Conservation (phyloP, 2,888 invertebrate genomes). For the Ariolimax columbianus region DNA sequence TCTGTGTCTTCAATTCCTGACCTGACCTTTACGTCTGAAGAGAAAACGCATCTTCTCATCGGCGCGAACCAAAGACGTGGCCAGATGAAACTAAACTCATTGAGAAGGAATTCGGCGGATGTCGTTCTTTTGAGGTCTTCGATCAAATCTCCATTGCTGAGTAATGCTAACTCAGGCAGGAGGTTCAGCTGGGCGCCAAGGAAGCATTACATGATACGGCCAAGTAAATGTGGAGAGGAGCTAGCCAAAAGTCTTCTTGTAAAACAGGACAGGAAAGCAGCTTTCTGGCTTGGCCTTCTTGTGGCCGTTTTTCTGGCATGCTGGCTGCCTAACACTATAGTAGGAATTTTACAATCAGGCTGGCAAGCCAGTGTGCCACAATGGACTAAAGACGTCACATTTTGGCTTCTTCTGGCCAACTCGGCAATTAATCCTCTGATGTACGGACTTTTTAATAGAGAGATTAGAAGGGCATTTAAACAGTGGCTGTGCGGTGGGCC, state of each 20-base stretch:
- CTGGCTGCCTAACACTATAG: conserved; percentile 67
- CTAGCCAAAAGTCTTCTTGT: conserved; percentile 66
- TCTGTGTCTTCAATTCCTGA: conserved; percentile 36
- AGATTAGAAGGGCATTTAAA: conserved; percentile 58
- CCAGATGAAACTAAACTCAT: background rate
- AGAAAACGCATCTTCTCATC: background rate
- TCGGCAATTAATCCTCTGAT: conserved; percentile 69
- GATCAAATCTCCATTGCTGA: background rate
- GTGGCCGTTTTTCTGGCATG: conserved; percentile 68
- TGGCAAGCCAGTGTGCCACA: conserved; percentile 57
- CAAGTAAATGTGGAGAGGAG: conserved; percentile 60
- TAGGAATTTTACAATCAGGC: conserved; percentile 61
- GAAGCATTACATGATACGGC: conserved; percentile 10
- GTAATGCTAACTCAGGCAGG: conserved; percentile 4
- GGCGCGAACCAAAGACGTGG: background rate
- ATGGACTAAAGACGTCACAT: conserved; percentile 57
- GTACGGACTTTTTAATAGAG: conserved; percentile 68
- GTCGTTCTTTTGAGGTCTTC: conserved; percentile 25
- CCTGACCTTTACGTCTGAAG: background rate
- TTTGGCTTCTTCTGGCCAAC: conserved; percentile 66
- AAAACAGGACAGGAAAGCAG: conserved; percentile 70
- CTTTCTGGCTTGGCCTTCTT: conserved; percentile 66
- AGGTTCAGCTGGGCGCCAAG: conserved; percentile 36
- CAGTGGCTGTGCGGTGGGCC: conserved; percentile 50
- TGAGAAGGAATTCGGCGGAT: conserved; percentile 18